Base-by-base conservation (phyloP, 2,888 invertebrate species). In the Eulithis testata region DNA sequence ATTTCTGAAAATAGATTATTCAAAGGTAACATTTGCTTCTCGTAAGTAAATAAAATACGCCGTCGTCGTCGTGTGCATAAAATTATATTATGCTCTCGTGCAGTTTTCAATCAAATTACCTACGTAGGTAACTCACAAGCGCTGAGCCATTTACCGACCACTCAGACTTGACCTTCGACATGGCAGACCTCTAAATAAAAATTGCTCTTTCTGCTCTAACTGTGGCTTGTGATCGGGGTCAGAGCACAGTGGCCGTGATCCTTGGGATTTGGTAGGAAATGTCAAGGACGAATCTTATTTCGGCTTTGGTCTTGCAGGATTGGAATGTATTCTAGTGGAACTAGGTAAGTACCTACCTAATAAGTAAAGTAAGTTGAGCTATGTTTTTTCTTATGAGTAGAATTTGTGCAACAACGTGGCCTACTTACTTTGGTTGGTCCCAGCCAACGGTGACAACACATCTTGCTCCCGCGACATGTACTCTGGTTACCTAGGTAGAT, bases 401-500 rank as follows among this genome's bases (percentile, higher is more conserved):
- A 21, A 21, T 21, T 21, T 21, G 21, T 21, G 21, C 1, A 21
- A 21, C 2, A 21, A 21, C 21, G 21, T 21, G 21, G 21, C 21
- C 21, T 21, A 21, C 21, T 21, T 21, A n/a, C n/a, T 93, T 79
- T 95, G 96, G 54, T 96, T 96, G 8, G 96, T 96, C 8, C 97
- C 97, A 0, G 98, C 98, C 45, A 99, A 91, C 0, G 96, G 96
- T 0, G 96, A 95, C 63, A 98, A 91, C 1, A 99, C 96, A 80
- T 99, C 99, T 81, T 97, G 96, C 82, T 99, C 99, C 89, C 99
- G 94, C 59, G 97, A 96, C 80, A 99, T 97, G 76, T 96, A 95
- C 1, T 97, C 98, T 70, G 95, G 95, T n/a, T n/a, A 21, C 21
- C 21, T 21, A 21, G 21, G 21, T 1, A 21, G 21, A 2, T 21